phyloP scores from a whole-genome alignment of 2,113 vertebrate genomes.

The Cromileptes altivelis region DNA sequence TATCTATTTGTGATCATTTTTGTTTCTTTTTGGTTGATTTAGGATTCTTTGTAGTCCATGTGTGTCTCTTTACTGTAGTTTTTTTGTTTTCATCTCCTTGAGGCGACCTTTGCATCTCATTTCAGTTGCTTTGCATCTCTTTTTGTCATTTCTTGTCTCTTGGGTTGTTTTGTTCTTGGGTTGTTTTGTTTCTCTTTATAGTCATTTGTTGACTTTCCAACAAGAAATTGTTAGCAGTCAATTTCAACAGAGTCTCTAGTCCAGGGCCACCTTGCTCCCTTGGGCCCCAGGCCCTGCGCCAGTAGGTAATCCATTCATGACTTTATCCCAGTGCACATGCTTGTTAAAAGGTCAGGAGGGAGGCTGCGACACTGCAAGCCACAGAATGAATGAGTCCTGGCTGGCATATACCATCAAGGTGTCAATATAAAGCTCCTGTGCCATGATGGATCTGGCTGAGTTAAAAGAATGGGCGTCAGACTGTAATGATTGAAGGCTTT shows the following conservation, averaged over 20 bases:
- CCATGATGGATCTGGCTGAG: constrained; percentile 52
- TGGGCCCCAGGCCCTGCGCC: neutral
- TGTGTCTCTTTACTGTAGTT: too few species aligned
- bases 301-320: constrained; percentile 24
- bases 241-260: neutral
- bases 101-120: neutral
- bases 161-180: neutral
- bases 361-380: neutral
- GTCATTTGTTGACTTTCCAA: neutral
- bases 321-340: constrained; percentile 21
- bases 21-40: too few species aligned
- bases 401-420: constrained; percentile 28
- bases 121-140: neutral
- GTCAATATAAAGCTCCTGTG: constrained; percentile 53
- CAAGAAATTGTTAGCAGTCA: neutral
- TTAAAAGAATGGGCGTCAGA: constrained; percentile 62
- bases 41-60: too few species aligned
- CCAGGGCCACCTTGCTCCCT: neutral
- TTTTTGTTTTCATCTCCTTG: too few species aligned
- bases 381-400: constrained; percentile 23
- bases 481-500: constrained; percentile 64
- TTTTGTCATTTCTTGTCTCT: neutral
- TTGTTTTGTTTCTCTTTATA: neutral
- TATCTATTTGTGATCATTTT: too few species aligned
- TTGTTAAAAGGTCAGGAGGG: constrained; percentile 61